These are phyloP conservation scores for Ceryle rudis DNA, from an alignment of 2,797 vertebrate genomes.

Conservation along the genomic window DNA sequence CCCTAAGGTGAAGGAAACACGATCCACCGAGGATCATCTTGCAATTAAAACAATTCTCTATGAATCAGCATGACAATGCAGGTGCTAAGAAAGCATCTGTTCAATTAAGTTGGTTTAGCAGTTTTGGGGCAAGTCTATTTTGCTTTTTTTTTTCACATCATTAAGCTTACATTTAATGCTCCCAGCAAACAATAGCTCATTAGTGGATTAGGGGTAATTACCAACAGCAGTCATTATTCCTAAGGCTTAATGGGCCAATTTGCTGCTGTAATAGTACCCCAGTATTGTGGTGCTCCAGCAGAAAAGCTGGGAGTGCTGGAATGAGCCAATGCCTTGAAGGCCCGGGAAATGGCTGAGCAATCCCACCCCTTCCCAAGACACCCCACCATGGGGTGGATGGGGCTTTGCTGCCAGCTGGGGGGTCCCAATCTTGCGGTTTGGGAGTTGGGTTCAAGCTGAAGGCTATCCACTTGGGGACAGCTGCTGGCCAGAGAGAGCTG, in stretches of 20 bases:
- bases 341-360: neutral
- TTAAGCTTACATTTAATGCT: slow-evolving; percentile 83
- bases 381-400: neutral
- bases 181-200: slow-evolving; percentile 86
- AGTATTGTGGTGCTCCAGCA: slow-evolving; percentile 52
- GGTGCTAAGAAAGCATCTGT: slow-evolving; percentile 74
- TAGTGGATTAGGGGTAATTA: slow-evolving; percentile 89
- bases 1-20: slow-evolving; percentile 72
- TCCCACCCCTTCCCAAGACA: neutral
- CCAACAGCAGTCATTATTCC: slow-evolving; percentile 80
- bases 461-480: neutral
- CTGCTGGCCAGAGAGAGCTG: neutral
- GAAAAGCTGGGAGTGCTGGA: slow-evolving; percentile 48
- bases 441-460: neutral
- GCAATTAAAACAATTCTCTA: slow-evolving; percentile 77
- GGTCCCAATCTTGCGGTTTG: neutral
- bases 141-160: slow-evolving; percentile 61
- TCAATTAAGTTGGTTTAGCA: slow-evolving; percentile 74
- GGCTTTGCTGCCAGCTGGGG: neutral
- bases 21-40: slow-evolving; percentile 70
- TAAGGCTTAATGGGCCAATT: slow-evolving; percentile 81
- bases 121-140: slow-evolving; percentile 49
- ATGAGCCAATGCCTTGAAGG: slow-evolving; percentile 33
- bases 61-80: slow-evolving; percentile 78
- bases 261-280: slow-evolving; percentile 83